Base-by-base conservation (phyloP, 2,797 vertebrate species). In the Astyanax mexicanus region DNA sequence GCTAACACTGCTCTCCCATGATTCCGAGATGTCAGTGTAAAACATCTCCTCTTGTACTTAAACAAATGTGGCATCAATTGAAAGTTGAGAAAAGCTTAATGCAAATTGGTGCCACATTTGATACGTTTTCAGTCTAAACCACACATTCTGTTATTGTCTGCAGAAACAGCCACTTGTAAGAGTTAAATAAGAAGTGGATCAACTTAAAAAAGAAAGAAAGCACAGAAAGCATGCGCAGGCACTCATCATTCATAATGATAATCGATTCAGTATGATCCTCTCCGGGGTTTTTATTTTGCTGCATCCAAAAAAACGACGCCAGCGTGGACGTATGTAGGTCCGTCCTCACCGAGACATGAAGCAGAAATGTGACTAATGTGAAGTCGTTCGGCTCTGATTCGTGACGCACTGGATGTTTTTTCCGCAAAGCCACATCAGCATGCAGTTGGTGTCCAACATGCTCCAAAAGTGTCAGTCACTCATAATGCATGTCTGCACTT, bases 361-460 rank as follows among this genome's bases (percentile, higher is more conserved):
- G 27, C 67, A 58, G 38, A 66, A 25, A 23, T 45, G 57, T 70
- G 38, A 29, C 38, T 57, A 70, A 52, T 27, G 76, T 47, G 55
- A 67, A 37, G 29, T 67, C 0, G 44, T 74, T 77, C 61, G 55
- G 66, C 23, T 2, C 8, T 60, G 66, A 17, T 38, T 77, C 68
- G 66, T 67, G 57, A 72, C 6, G 2, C 23, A 32, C 68, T 85
- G 76, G 74, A 79, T 12, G 45, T 62, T 61, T 32, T 65, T 12
- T 40, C 62, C 72, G 32, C 42, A 32, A 23, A 51, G 72, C 61
- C 78, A 82, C 77, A 81, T 81, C 80, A 78, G 75, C 80, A 80
- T 54, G 42, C 52, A 27, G 49, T 44, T 37, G 6, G 17, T 66
- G 60, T 82, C 60, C 80, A 72, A 76, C 77, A 73, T 51, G n/a